A percentile compares a stretch with the other conserved stretches of the same genome.
phyloP scores from a whole-genome alignment of 1,140 invertebrate genomes.

The Aphidius gifuensis region DNA sequence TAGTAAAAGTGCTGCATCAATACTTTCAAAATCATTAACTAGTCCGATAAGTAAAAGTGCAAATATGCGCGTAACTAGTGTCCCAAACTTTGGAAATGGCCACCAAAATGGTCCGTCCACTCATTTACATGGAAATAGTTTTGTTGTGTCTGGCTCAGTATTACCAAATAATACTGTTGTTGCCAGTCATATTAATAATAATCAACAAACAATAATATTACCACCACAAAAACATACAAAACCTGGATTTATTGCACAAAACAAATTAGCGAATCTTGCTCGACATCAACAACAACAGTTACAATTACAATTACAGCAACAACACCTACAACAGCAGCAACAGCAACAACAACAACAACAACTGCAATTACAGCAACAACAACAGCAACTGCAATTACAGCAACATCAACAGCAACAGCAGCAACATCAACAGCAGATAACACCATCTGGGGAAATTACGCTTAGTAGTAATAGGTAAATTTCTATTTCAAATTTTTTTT shows the following conservation, averaged over 20 bases:
- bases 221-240: constrained; percentile 51
- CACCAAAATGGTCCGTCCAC: constrained; percentile 47
- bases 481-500: constrained; percentile 3
- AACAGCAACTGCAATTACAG: constrained; percentile 19
- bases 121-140: constrained; percentile 16
- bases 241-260: constrained; percentile 47
- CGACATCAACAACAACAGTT: constrained; percentile 46
- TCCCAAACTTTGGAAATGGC: constrained; percentile 47
- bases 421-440: constrained; percentile 45
- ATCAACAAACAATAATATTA: constrained; percentile 46
- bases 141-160: constrained; percentile 13
- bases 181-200: constrained; percentile 34
- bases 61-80: constrained; percentile 22
- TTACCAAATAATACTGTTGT: constrained; percentile 17
- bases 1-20: constrained; percentile 35
- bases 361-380: too few relatives aligned
- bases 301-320: constrained; percentile 37
- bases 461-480: constrained; percentile 57
- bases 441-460: constrained; percentile 55
- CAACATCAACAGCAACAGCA: constrained; percentile 34
- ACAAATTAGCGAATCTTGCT: constrained; percentile 47
- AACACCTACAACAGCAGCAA: constrained; percentile 20
- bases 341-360: constrained; percentile 12
- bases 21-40: constrained; percentile 51
- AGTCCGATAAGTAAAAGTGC: constrained; percentile 47